A percentile compares a stretch with the other conserved stretches of the same genome.
phyloP scores from a whole-genome alignment of 2,888 invertebrate species.

The Phania funesta region DNA sequence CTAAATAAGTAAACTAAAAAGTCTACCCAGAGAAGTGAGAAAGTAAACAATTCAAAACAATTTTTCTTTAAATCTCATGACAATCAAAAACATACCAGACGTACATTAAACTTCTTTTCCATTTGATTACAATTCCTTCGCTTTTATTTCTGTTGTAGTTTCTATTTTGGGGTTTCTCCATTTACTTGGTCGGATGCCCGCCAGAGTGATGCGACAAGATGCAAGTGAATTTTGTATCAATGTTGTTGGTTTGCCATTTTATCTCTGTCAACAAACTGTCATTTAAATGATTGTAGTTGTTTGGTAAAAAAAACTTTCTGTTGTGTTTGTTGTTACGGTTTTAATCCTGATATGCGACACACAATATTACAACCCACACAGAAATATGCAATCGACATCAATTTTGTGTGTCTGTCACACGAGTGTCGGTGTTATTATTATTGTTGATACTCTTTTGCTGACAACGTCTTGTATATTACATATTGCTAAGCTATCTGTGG shows the following conservation, averaged over 20 bases:
- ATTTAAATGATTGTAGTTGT: conserved; percentile 77
- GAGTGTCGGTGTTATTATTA: background rate
- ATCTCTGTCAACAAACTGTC: conserved; percentile 79
- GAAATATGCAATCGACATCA: background rate
- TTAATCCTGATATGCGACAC: conserved; percentile 23
- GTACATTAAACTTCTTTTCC: conserved; percentile 16
- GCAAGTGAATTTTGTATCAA: conserved; percentile 36
- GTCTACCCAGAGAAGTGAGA: too few species aligned
- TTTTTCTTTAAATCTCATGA: conserved; percentile 53
- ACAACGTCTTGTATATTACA: conserved; percentile 10
- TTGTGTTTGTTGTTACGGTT: conserved; percentile 26
- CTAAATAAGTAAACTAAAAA: conserved; percentile 21
- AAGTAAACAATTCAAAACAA: conserved; percentile 48
- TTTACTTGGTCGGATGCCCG: background rate
- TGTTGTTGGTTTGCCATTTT: conserved; percentile 72
- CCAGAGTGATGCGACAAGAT: conserved; percentile 5
- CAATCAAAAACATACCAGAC: conserved; percentile 28
- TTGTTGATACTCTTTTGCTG: conserved; percentile 33
- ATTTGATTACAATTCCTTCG: too few species aligned
- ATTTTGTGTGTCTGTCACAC: background rate
- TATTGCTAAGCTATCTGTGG: conserved; percentile 2
- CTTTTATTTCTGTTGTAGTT: background rate
- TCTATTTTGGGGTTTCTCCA: too few species aligned
- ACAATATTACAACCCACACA: background rate
- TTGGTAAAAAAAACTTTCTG: conserved; percentile 44